phyloP scores from a whole-genome alignment of 2,113 vertebrate species.

The Phaethon lepturus region DNA sequence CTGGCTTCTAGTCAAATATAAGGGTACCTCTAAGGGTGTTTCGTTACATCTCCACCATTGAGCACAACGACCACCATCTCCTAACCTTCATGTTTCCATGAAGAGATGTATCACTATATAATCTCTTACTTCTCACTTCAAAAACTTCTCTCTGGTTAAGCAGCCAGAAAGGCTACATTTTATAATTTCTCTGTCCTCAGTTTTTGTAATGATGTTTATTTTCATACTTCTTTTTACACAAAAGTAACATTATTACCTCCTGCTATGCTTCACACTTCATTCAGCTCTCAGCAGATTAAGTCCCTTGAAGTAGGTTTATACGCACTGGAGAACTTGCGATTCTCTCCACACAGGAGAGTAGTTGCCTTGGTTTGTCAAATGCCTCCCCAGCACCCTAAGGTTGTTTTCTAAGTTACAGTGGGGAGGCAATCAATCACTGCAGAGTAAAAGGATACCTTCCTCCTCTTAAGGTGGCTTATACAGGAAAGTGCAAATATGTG shows the following conservation, averaged over 20 bases:
- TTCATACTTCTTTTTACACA: not conserved
- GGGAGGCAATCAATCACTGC: not conserved
- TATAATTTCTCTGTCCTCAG: not conserved
- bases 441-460: not conserved
- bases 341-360: not conserved
- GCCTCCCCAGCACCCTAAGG: not conserved
- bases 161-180: not conserved
- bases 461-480: not conserved
- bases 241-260: constrained; percentile 2
- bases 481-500: not conserved
- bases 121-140: not conserved
- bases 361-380: not conserved
- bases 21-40: not conserved
- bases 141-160: not conserved
- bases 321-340: not conserved
- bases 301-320: not conserved
- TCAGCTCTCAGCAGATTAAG: not conserved
- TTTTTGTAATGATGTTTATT: not conserved
- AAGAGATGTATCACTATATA: not conserved
- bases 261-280: not conserved
- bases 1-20: not conserved
- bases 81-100: not conserved
- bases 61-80: not conserved
- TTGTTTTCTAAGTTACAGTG: not conserved
- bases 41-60: rapidly evolving